Conservation (phyloP, 2,888 invertebrate species). For the Cyrtodaria siliqua region DNA sequence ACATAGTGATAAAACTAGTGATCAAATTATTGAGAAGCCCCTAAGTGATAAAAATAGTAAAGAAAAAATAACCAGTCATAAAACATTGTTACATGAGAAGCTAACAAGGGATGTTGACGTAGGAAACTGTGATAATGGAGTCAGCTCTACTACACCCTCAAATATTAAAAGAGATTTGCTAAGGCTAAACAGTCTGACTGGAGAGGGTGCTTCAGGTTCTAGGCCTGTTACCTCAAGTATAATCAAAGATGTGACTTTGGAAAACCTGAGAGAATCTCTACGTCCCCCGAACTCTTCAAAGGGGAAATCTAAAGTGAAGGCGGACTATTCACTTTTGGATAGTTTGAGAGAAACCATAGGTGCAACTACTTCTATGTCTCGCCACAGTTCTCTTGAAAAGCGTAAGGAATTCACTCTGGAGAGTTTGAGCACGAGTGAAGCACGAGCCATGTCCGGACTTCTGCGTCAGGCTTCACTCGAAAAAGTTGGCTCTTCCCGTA, state of each 20-base stretch:
- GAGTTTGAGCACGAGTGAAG: constrained; percentile 83
- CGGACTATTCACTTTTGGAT: constrained; percentile 63
- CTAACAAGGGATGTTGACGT: constrained; percentile 32
- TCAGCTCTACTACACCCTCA: constrained; percentile 52
- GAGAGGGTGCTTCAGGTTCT: constrained; percentile 46
- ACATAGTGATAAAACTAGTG: constrained; percentile 23
- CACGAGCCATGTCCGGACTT: constrained; percentile 83
- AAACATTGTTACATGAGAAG: constrained; percentile 3
- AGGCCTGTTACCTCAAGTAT: constrained; percentile 69
- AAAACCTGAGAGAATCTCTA: constrained; percentile 74
- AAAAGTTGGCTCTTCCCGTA: constrained; percentile 83
- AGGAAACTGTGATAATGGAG: constrained; percentile 62
- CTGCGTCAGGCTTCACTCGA: constrained; percentile 83
- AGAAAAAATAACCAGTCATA: constrained; percentile 12
- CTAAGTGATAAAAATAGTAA: constrained; percentile 3
- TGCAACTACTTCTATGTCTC: constrained; percentile 76
- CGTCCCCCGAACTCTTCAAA: constrained; percentile 69
- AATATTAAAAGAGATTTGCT: constrained; percentile 63
- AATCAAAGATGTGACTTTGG: constrained; percentile 73
- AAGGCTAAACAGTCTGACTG: constrained; percentile 61
- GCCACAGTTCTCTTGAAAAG: constrained; percentile 73
- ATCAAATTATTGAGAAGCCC: not conserved
- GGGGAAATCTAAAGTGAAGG: constrained; percentile 65
- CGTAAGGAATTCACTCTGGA: constrained; percentile 82
- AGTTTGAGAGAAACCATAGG: constrained; percentile 74